phyloP scores from a whole-genome alignment of 2,797 vertebrate species.

The Onychomys arenicola region DNA sequence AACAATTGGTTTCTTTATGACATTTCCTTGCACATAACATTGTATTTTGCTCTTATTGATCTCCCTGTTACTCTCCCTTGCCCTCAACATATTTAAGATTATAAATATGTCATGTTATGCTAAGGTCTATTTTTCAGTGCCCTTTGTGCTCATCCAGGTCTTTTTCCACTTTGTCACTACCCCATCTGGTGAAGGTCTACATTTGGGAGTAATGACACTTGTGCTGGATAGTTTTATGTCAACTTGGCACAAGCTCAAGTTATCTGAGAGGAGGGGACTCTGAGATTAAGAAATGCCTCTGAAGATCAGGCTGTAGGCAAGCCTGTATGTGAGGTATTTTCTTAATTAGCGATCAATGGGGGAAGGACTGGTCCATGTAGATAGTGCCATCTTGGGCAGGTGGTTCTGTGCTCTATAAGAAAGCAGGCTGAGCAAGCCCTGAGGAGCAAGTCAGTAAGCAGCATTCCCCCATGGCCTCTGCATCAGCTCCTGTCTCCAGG shows the following conservation, averaged over 20 bases:
- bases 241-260: neutral
- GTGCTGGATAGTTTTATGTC: neutral
- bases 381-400: neutral
- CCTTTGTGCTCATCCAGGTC: rapidly evolving
- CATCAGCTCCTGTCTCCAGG: neutral
- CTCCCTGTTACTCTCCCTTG: too few species aligned
- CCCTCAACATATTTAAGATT: neutral
- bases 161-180: neutral
- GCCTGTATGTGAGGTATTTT: neutral
- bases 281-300: neutral
- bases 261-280: neutral
- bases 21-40: neutral
- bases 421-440: neutral
- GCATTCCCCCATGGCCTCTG: neutral
- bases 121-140: neutral
- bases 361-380: neutral
- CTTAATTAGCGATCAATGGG: neutral
- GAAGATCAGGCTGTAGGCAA: neutral
- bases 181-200: neutral
- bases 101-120: neutral
- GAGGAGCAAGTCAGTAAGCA: neutral
- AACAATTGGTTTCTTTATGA: neutral
- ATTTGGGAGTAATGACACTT: neutral
- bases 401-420: neutral
- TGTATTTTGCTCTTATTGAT: neutral